A percentile compares a stretch with the other conserved stretches of the same genome.
Evolutionary conservation across 2,797 vertebrate genomes (phyloP).

Genomic region (Brotula barbata): DNA sequence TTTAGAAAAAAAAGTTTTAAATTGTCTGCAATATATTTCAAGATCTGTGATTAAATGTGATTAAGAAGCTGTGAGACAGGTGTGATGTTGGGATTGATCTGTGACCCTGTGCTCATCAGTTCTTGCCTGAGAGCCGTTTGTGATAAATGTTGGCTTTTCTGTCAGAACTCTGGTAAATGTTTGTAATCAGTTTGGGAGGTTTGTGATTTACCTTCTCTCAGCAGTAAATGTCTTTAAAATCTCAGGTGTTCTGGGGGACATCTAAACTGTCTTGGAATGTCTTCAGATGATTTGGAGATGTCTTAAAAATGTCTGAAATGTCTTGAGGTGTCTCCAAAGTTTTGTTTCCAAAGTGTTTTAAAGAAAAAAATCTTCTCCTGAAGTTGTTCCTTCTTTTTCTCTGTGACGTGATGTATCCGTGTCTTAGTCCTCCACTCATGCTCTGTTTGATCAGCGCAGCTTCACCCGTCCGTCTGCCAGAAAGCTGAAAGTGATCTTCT

Average conservation of each 20-base stretch:
- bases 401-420: conserved; percentile 7
- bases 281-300: too few relatives aligned
- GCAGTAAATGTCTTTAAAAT: too few relatives aligned
- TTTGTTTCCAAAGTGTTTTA: too few relatives aligned
- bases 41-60: too few relatives aligned
- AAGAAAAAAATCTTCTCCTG: not conserved
- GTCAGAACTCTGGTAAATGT: not conserved
- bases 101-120: not conserved
- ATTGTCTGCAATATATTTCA: too few relatives aligned
- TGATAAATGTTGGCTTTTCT: not conserved
- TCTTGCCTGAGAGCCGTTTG: not conserved
- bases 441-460: conserved; percentile 47
- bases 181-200: not conserved
- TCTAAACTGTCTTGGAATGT: too few relatives aligned
- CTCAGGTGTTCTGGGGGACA: too few relatives aligned
- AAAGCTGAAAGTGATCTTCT: conserved; percentile 54
- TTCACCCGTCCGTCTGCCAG: conserved; percentile 42
- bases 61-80: too few relatives aligned
- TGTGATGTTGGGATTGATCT: too few relatives aligned
- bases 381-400: not conserved
- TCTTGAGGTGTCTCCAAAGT: too few relatives aligned
- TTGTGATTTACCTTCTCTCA: not conserved
- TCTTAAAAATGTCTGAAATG: too few relatives aligned
- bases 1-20: too few relatives aligned
- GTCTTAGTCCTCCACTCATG: conserved; percentile 5